These are phyloP conservation scores for Sebastes steindachneri DNA, from an alignment of 2,797 vertebrate genomes.

Conservation along the genomic window DNA sequence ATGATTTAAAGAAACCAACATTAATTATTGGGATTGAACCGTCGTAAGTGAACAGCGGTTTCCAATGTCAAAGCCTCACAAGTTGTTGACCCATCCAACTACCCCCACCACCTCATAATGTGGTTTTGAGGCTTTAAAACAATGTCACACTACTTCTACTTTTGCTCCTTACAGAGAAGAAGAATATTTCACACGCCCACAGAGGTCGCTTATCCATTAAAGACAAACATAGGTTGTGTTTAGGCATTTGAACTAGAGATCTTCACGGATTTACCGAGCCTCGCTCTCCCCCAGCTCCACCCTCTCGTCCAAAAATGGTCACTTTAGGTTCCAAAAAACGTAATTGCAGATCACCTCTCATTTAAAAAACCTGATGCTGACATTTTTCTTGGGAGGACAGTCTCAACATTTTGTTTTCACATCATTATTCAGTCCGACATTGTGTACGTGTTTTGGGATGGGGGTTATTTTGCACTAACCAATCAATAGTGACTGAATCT, in stretches of 20 bases:
- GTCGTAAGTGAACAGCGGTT: not conserved
- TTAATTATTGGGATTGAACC: not conserved
- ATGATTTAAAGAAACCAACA: not conserved
- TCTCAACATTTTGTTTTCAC: not conserved
- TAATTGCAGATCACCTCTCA: not conserved
- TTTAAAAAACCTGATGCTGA: not conserved
- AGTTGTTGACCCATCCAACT: not conserved
- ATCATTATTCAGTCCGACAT: not conserved
- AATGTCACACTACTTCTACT: not conserved
- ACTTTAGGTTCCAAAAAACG: not conserved
- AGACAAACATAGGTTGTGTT: not conserved
- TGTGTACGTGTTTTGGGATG: no score
- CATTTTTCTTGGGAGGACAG: not conserved
- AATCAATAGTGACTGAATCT: not conserved
- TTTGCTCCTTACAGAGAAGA: not conserved
- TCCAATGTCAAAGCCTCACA: not conserved
- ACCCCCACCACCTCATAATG: not conserved
- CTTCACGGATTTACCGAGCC: not conserved
- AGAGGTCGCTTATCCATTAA: not conserved
- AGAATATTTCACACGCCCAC: not conserved
- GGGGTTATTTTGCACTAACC: not conserved
- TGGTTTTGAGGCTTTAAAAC: not conserved
- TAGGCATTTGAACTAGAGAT: not conserved
- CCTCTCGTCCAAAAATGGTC: no score
- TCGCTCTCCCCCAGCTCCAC: no score